Base-by-base conservation (phyloP, 2,888 invertebrate genomes). In the Drosophila kanekoi region DNA sequence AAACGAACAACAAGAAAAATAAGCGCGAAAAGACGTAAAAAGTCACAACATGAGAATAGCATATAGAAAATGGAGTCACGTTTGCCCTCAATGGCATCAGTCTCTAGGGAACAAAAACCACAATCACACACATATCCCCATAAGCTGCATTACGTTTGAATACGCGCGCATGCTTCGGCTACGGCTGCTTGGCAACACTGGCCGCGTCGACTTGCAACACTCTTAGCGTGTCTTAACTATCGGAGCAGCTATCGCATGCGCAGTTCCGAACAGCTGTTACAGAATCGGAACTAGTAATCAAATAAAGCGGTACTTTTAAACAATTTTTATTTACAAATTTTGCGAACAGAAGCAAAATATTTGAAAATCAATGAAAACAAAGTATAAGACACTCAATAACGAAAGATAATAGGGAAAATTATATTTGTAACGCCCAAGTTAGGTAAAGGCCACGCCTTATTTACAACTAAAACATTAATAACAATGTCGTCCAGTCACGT, bases 51-150 rank as follows among this genome's bases (percentile, higher is more conserved):
- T 44, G 44, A 51, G 43, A 65, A 54, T 18, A 66, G 47, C 75
- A 83, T 65, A 62, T 49, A 54, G 66, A 56, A 80, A 81, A 81
- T 81, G 81, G 75, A 83, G 75, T 87, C 87, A 87, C 87, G 81
- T 83, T 65, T 65, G 63, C 56, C 41, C 47, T 20, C 52, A 67
- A 56, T 59, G 60, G 37, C 73, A 83, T 74, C 51, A 70, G 65
- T 61, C 87, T 66, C 44, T 44, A 33, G 81, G 81, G 81, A 63
- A 35, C 51, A 32, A 59, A 47, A n/a, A 9, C 32, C 18, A 28
- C 23, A 20, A 33, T 40, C 5, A 16, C 18, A 14, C 13, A 6
- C 1, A 47, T 38, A 9, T 16, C 1, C 13, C 6, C 13, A 11
- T 40, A 18, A 33, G 16, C 16, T 3, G 9, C 3, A 3, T 1